These are phyloP conservation scores for Dolichopus griseipennis DNA, from an alignment of 2,888 invertebrate genomes.

Conservation along the genomic window DNA sequence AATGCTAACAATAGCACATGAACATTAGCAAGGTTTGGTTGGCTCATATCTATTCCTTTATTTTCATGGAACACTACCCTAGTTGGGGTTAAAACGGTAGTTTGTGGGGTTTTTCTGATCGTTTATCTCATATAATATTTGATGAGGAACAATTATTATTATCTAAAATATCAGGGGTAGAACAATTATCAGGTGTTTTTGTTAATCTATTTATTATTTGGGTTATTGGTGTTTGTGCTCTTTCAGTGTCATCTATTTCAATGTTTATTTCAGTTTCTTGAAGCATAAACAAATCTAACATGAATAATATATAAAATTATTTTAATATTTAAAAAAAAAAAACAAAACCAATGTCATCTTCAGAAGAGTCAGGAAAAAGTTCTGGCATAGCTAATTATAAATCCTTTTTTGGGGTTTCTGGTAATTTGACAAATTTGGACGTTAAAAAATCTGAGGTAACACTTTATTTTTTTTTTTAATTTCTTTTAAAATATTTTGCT, in stretches of 20 bases:
- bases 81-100: background rate
- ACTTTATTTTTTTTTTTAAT: slow-evolving; percentile 8
- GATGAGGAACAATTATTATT: slow-evolving; percentile 2
- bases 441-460: background rate
- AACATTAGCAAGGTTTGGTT: background rate
- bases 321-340: background rate
- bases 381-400: background rate
- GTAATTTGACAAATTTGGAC: background rate
- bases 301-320: background rate
- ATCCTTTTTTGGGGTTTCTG: background rate
- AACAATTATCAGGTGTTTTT: background rate
- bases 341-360: background rate
- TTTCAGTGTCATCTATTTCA: too few relatives aligned
- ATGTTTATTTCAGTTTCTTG: too few relatives aligned
- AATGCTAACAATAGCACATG: background rate
- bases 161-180: too few relatives aligned
- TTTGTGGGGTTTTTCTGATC: background rate
- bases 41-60: background rate
- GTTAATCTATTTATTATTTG: too few relatives aligned
- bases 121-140: background rate
- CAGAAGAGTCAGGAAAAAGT: slow-evolving; percentile 4
- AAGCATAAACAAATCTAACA: too few relatives aligned
- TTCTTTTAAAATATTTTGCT: slow-evolving; percentile 8
- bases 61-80: background rate
- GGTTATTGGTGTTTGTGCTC: background rate